These are phyloP conservation scores for Macrotrachela quadricornifera DNA, from an alignment of 1,140 invertebrate genomes.

Conservation along the genomic window DNA sequence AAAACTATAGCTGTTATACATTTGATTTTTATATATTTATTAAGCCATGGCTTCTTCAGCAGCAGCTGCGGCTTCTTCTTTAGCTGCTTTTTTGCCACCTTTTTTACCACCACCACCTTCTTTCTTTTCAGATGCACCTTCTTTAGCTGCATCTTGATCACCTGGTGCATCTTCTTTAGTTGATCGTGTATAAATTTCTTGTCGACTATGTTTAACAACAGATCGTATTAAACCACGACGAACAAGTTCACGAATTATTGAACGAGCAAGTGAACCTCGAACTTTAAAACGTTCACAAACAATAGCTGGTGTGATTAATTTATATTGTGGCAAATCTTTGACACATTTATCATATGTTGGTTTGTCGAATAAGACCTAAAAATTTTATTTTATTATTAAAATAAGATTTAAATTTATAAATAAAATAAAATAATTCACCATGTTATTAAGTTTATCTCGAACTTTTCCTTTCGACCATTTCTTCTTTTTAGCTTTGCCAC, in stretches of 20 bases:
- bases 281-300: conserved; percentile 96
- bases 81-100: too few species aligned
- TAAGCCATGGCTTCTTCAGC: too few species aligned
- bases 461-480: conserved; percentile 99
- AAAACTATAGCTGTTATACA: too few species aligned
- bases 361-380: conserved; percentile 44
- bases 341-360: conserved; percentile 89
- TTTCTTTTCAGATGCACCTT: too few species aligned
- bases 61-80: too few species aligned
- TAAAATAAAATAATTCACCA: conserved; percentile 36
- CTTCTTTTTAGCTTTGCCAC: conserved; percentile 30
- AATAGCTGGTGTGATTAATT: conserved; percentile 93
- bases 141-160: too few species aligned
- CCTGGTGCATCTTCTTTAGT: not conserved
- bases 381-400: too few species aligned
- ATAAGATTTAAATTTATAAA: too few species aligned
- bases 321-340: conserved; percentile 86
- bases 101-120: too few species aligned
- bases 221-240: conserved; percentile 22
- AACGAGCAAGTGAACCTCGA: conserved; percentile 79
- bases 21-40: too few species aligned
- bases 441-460: conserved; percentile 95
- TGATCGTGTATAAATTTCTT: conserved; percentile 3
- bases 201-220: conserved; percentile 1
- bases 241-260: conserved; percentile 63